phyloP scores from a whole-genome alignment of 2,113 vertebrate genomes.

The Bubo scandiacus region DNA sequence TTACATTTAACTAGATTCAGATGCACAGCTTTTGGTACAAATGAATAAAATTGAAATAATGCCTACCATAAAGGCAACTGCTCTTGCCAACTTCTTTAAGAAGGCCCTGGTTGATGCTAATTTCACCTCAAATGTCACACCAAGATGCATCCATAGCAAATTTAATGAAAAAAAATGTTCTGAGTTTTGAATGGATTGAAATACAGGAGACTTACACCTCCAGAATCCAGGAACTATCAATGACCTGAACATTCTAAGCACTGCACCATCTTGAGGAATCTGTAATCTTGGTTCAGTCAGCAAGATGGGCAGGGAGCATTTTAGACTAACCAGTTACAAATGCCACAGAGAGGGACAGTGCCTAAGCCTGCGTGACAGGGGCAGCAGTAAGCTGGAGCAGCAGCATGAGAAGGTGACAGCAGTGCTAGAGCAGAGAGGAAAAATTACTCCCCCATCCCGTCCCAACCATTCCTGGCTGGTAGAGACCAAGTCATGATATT shows the following conservation, averaged over 20 bases:
- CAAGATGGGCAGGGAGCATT: background rate
- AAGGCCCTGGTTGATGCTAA: background rate
- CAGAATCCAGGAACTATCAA: background rate
- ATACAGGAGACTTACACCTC: background rate
- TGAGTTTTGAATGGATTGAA: background rate
- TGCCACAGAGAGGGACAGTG: background rate
- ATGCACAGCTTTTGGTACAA: background rate
- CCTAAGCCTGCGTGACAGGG: background rate
- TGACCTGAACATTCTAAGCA: background rate
- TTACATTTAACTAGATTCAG: conserved; percentile 11
- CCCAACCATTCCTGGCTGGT: background rate
- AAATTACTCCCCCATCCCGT: background rate
- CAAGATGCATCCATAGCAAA: background rate
- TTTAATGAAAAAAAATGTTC: background rate
- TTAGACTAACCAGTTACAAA: background rate
- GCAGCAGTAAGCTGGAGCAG: background rate
- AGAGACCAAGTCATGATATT: background rate
- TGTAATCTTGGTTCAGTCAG: background rate
- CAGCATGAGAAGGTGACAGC: background rate
- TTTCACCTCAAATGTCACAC: conserved; percentile 10
- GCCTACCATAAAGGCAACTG: background rate
- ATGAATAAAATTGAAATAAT: conserved; percentile 33
- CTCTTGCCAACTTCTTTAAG: background rate
- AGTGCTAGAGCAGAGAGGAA: background rate
- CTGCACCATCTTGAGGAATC: background rate